Evolutionary conservation across 1,140 invertebrate species (phyloP), one percentile per base, ranked within the genome.

Genomic region (Drosophila lini): DNA sequence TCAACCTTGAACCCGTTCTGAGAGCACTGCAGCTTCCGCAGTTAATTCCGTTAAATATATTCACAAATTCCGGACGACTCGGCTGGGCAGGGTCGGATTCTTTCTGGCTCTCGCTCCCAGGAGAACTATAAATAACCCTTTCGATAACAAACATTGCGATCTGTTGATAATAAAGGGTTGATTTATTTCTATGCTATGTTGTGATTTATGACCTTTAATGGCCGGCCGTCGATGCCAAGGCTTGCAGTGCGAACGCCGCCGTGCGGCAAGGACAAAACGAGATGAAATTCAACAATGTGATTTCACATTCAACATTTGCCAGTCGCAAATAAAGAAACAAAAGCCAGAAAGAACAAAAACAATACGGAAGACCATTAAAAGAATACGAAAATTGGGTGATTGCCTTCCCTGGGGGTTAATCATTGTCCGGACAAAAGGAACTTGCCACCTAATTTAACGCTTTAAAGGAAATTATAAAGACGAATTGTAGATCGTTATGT

Each of bases 121-220:
- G 80, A 83, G 84, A 57, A 88, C 84, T 88, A 88, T 88, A 88
- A 88, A 88, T 88, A 88, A 88, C 84, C 84, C 84, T 88, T 84
- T 89, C 84, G 84, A 88, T 88, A 88, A 88, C 84, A 89, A 89
- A 89, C 80, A 88, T 89, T 89, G 84, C 84, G 84, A 88, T 89
- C 84, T 88, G 84, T 89, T 88, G 84, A 88, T 88, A 88, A 88
- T 88, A 88, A 88, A 89, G 84, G 84, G 84, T 88, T 88, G 84
- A 88, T 88, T 88, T 88, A 88, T 88, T 88, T 88, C 84, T 89
- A 89, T 89, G 84, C 84, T 78, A 89, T 83, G 84, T 83, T 89
- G 84, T 88, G 84, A 88, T 88, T 88, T 88, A 88, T 88, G 84
- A 75, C 76, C 84, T 88, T 89, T 88, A 88, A 88, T 89, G 84